Percentiles rank a stretch among this genome's conserved stretches.
These are phyloP conservation scores for Thalassaphorura encarpata DNA, from an alignment of 1,140 invertebrate genomes.

Conservation along the genomic window DNA sequence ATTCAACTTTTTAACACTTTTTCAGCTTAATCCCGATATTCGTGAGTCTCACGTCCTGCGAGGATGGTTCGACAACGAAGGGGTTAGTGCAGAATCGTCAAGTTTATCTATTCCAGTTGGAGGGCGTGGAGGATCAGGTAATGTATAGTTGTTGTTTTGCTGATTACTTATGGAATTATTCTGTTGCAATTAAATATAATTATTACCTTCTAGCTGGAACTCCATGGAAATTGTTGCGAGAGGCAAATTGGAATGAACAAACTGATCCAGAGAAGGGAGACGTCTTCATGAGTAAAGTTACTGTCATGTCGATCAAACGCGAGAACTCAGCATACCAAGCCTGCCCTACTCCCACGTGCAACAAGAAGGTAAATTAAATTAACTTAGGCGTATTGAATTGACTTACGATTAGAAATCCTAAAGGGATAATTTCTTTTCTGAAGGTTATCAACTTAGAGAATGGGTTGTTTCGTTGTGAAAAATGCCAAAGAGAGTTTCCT, in stretches of 20 bases:
- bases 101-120: conserved; percentile 49
- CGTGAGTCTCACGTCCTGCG: conserved; percentile 71
- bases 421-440: conserved; percentile 22
- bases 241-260: conserved; percentile 54
- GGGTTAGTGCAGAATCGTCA: conserved; percentile 47
- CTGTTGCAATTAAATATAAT: neutral
- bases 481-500: conserved; percentile 73
- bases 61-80: conserved; percentile 81
- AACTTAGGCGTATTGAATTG: neutral
- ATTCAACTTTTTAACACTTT: neutral
- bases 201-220: conserved; percentile 5
- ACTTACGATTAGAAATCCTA: conserved; percentile 6
- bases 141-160: neutral
- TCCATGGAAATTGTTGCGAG: conserved; percentile 55
- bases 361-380: conserved; percentile 65
- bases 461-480: conserved; percentile 85
- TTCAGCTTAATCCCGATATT: conserved; percentile 80
- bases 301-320: conserved; percentile 53
- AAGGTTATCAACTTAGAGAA: conserved; percentile 71
- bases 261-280: conserved; percentile 62
- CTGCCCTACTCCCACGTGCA: conserved; percentile 73
- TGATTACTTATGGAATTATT: neutral
- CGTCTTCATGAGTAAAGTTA: conserved; percentile 61
- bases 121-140: conserved; percentile 18
- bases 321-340: conserved; percentile 83